These are phyloP conservation scores for Forpus xanthops DNA, from an alignment of 2,797 vertebrate genomes.

Conservation along the genomic window DNA sequence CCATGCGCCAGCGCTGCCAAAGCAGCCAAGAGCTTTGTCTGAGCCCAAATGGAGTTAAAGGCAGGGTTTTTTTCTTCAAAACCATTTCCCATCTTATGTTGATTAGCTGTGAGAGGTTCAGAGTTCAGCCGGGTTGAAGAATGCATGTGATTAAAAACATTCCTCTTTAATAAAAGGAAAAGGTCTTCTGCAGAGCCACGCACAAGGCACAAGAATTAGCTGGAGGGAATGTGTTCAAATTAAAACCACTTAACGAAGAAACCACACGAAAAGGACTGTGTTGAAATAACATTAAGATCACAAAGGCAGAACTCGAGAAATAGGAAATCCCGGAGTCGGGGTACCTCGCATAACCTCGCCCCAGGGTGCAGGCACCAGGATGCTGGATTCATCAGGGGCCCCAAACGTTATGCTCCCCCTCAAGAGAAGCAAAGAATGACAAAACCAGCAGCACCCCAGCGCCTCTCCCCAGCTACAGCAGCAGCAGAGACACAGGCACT, in stretches of 20 bases:
- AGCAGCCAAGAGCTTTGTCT: not conserved
- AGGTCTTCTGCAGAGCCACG: not conserved
- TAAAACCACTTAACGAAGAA: constrained; percentile 36
- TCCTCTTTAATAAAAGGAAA: not conserved
- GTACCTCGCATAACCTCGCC: not conserved
- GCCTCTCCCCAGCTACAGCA: not conserved
- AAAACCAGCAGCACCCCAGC: not conserved
- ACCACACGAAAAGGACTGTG: constrained; percentile 25
- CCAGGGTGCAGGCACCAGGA: fast-evolving
- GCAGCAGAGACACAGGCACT: fast-evolving
- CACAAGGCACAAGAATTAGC: not conserved
- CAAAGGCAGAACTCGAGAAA: not conserved
- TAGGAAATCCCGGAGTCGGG: constrained; percentile 13
- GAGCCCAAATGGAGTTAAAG: not conserved
- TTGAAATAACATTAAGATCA: not conserved
- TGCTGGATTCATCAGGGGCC: not conserved
- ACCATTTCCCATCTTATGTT: not conserved
- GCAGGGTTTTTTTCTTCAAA: not conserved
- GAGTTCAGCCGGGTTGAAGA: constrained; percentile 24
- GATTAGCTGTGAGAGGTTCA: not conserved
- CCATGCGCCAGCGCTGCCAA: not conserved
- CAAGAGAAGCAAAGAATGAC: fast-evolving
- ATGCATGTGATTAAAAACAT: constrained; percentile 14
- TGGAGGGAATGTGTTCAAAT: constrained; percentile 17
- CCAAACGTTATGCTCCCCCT: not conserved